phyloP scores from a whole-genome alignment of 2,888 invertebrate species.

The Actias luna region DNA sequence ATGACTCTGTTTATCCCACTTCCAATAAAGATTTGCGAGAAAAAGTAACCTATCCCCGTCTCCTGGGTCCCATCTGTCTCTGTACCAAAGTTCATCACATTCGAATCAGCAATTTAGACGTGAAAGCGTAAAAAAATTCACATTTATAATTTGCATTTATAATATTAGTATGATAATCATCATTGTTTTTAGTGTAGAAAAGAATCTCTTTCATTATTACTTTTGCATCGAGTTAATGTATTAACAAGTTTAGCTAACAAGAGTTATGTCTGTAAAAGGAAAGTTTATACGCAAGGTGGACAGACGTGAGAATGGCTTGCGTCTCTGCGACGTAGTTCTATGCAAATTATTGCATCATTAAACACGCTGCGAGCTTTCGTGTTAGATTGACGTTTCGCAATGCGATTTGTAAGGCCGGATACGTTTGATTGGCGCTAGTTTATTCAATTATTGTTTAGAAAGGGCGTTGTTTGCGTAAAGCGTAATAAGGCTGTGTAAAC shows the following conservation, averaged over 20 bases:
- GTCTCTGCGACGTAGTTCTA: constrained; percentile 61
- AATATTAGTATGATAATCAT: background rate
- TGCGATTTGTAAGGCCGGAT: constrained; percentile 62
- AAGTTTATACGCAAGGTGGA: constrained; percentile 46
- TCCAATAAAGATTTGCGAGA: no score
- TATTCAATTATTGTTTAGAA: constrained; percentile 58
- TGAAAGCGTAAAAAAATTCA: no score
- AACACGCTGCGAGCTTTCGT: constrained; percentile 70
- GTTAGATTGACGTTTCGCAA: constrained; percentile 65
- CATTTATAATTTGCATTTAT: no score
- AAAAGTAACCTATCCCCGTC: no score
- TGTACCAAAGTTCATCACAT: no score
- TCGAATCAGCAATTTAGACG: no score
- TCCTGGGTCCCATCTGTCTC: no score
- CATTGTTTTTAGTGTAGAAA: background rate
- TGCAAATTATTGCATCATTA: constrained; percentile 81
- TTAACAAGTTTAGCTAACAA: constrained; percentile 57
- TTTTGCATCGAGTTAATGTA: constrained; percentile 32
- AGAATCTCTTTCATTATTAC: background rate
- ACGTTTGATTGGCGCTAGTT: constrained; percentile 70
- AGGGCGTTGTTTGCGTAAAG: constrained; percentile 34
- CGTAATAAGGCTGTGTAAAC: constrained; percentile 14
- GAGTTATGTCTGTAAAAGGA: constrained; percentile 60
- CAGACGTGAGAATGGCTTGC: constrained; percentile 75
- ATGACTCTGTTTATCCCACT: no score